phyloP scores from a whole-genome alignment of 2,797 vertebrate genomes.

The Hemibagrus guttatus region DNA sequence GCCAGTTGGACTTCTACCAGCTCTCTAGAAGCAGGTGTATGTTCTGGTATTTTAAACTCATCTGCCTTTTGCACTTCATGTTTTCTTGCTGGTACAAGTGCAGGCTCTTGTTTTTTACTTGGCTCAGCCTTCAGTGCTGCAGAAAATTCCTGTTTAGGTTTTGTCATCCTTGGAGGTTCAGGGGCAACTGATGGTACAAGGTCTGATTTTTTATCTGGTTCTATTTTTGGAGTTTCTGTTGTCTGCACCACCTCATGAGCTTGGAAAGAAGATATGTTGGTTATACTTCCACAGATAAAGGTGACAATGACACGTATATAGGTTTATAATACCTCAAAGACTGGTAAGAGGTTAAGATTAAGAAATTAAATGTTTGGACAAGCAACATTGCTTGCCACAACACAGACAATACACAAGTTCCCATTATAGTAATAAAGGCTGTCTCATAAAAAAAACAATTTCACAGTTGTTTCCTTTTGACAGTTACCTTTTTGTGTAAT shows the following conservation, averaged over 20 bases:
- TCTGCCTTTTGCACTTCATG: slow-evolving; percentile 70
- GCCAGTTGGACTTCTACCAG: slow-evolving; percentile 54
- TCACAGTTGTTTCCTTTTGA: slow-evolving; percentile 9
- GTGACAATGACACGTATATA: slow-evolving; percentile 58
- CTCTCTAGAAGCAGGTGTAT: slow-evolving; percentile 57
- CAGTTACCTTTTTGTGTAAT: slow-evolving; percentile 61
- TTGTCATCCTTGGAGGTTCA: slow-evolving; percentile 52
- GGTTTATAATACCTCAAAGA: slow-evolving; percentile 55
- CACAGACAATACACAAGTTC: slow-evolving; percentile 43
- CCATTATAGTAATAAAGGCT: neutral
- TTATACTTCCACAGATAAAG: slow-evolving; percentile 43
- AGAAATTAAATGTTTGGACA: slow-evolving; percentile 45
- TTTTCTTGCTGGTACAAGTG: slow-evolving; percentile 12
- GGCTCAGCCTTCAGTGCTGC: slow-evolving; percentile 6
- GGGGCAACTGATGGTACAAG: slow-evolving; percentile 32
- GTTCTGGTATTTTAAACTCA: slow-evolving; percentile 25
- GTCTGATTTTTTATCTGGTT: slow-evolving; percentile 35
- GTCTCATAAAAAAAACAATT: no score
- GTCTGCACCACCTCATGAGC: slow-evolving; percentile 72
- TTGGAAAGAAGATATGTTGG: slow-evolving; percentile 65
- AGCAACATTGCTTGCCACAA: slow-evolving; percentile 3
- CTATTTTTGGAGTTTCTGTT: slow-evolving; percentile 54
- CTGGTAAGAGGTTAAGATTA: slow-evolving; percentile 24
- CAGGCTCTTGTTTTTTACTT: slow-evolving; percentile 22
- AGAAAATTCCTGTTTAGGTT: slow-evolving; percentile 32